phyloP scores from a whole-genome alignment of 2,113 vertebrate species.

The Pseudopodoces humilis region DNA sequence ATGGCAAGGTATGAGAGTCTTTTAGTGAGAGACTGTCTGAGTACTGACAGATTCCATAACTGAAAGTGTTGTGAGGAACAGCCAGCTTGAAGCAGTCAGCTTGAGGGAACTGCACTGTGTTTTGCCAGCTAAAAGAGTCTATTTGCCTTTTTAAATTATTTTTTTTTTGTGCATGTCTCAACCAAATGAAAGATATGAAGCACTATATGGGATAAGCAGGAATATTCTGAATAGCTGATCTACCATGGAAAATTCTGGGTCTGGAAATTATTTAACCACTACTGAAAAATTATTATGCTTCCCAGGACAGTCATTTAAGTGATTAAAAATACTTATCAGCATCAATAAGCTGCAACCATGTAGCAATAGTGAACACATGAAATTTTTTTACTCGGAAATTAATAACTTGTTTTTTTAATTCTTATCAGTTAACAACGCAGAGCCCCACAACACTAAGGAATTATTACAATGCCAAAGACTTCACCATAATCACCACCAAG shows the following conservation, averaged over 20 bases:
- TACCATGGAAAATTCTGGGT: neutral
- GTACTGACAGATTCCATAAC: neutral
- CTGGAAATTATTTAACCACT: neutral
- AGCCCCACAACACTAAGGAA: neutral
- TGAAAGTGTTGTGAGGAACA: neutral
- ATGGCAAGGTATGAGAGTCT: neutral
- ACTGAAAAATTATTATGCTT: neutral
- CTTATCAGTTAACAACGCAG: neutral
- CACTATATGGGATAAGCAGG: neutral
- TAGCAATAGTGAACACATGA: neutral
- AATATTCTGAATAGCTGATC: neutral
- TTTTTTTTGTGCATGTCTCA: neutral
- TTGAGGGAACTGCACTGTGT: neutral
- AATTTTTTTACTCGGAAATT: neutral
- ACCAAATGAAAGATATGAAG: neutral
- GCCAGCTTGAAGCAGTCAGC: neutral
- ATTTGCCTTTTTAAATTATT: neutral
- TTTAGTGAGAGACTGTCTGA: slow-evolving; percentile 44
- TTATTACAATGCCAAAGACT: neutral
- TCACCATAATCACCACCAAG: neutral
- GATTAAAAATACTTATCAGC: neutral
- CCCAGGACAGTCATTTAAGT: neutral
- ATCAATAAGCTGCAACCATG: neutral
- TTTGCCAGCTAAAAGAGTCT: neutral
- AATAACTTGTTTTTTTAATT: neutral